These are phyloP conservation scores for Lutjanus argentimaculatus DNA, from an alignment of 2,797 vertebrate genomes.

Conservation along the genomic window DNA sequence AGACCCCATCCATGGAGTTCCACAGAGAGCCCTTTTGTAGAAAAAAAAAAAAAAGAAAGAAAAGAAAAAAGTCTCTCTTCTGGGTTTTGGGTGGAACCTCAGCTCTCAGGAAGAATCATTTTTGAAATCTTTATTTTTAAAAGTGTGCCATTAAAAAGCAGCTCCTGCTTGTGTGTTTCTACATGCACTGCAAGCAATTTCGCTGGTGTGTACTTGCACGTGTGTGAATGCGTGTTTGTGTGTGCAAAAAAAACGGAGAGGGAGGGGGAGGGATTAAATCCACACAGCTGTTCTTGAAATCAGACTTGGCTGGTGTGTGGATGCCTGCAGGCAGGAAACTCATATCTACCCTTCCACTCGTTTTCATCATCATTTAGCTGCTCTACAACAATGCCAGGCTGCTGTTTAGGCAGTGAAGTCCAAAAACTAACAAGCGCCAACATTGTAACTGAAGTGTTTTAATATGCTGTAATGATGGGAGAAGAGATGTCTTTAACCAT, in stretches of 20 bases:
- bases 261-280: slow-evolving; percentile 59
- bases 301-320: slow-evolving; percentile 68
- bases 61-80: too few relatives aligned
- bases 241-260: slow-evolving; percentile 10
- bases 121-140: too few relatives aligned
- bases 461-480: slow-evolving; percentile 61
- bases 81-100: too few relatives aligned
- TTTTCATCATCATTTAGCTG: slow-evolving; percentile 75
- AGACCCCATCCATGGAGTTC: too few relatives aligned
- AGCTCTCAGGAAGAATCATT: too few relatives aligned
- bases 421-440: slow-evolving; percentile 67
- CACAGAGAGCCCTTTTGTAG: too few relatives aligned
- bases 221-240: slow-evolving; percentile 26
- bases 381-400: slow-evolving; percentile 65
- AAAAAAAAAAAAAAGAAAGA: too few relatives aligned
- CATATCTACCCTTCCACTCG: slow-evolving; percentile 63
- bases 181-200: background rate
- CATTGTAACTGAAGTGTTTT: slow-evolving; percentile 54
- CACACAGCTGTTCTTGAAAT: slow-evolving; percentile 78
- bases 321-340: slow-evolving; percentile 66
- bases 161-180: slow-evolving; percentile 5
- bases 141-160: slow-evolving; percentile 38
- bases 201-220: slow-evolving; percentile 8
- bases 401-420: slow-evolving; percentile 54
- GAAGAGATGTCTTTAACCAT: slow-evolving; percentile 50